phyloP scores from a whole-genome alignment of 2,888 invertebrate species.

The Galerucella pusilla region DNA sequence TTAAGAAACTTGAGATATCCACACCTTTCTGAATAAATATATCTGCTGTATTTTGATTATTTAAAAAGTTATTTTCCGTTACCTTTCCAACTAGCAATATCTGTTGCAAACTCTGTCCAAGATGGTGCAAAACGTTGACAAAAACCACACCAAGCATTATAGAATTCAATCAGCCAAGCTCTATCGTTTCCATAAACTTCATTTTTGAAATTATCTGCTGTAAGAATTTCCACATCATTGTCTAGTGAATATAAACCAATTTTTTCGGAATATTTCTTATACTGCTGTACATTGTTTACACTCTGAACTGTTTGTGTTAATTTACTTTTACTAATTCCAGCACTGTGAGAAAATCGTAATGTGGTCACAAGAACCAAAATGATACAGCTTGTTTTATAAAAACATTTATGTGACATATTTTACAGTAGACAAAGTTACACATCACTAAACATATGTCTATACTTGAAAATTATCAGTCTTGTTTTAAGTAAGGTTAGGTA shows the following conservation, averaged over 20 bases:
- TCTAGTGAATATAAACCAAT: slow-evolving; percentile 75
- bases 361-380: neutral
- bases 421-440: slow-evolving; percentile 2
- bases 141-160: slow-evolving; percentile 96
- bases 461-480: neutral
- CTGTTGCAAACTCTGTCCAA: slow-evolving; percentile 83
- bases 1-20: neutral
- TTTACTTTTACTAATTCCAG: neutral
- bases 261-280: slow-evolving; percentile 51
- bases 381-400: neutral
- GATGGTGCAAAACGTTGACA: slow-evolving; percentile 91
- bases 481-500: neutral
- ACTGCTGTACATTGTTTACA: slow-evolving; percentile 3
- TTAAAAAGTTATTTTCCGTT: neutral
- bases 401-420: slow-evolving; percentile 4
- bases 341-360: slow-evolving; percentile 5
- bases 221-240: slow-evolving; percentile 75
- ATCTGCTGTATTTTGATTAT: neutral
- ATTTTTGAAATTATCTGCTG: slow-evolving; percentile 74
- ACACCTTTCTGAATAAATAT: neutral
- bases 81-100: slow-evolving; percentile 74
- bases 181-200: slow-evolving; percentile 73
- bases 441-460: slow-evolving; percentile 12
- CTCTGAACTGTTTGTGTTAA: neutral
- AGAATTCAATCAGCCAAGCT: slow-evolving; percentile 79